A percentile compares a stretch with the other conserved stretches of the same genome.
Evolutionary conservation across 2,888 invertebrate species (phyloP).

Genomic region (Griposia aprilina): DNA sequence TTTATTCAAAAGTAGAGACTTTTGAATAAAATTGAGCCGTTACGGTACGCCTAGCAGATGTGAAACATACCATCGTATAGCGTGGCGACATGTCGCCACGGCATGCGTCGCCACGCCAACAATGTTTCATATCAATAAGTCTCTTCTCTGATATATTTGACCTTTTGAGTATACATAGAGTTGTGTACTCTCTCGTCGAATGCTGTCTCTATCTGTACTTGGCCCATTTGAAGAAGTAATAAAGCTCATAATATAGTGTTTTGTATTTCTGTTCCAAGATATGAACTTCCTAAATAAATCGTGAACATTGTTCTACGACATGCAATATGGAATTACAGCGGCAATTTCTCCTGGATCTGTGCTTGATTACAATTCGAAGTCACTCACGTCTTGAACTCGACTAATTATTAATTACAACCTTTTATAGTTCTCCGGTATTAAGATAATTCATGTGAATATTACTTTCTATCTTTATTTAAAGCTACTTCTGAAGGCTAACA

Average conservation of each 20-base stretch:
- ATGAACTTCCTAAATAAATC: slow-evolving; percentile 10
- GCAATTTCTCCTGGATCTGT: background rate
- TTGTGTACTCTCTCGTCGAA: background rate
- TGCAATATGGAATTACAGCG: background rate
- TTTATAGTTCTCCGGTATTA: background rate
- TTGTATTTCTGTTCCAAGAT: slow-evolving; percentile 22
- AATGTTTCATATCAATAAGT: no score
- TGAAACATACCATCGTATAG: no score
- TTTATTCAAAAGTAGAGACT: slow-evolving; percentile 41
- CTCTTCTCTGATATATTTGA: no score
- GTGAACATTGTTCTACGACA: background rate
- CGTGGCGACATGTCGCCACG: no score
- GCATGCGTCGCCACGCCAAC: no score
- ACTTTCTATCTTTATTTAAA: background rate
- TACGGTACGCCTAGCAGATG: no score
- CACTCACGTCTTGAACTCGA: background rate
- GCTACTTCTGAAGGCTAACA: background rate
- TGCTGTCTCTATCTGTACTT: slow-evolving; percentile 12
- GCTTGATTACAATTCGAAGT: slow-evolving; percentile 14
- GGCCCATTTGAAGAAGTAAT: slow-evolving; percentile 41
- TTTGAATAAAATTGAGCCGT: no score
- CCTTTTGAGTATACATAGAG: no score
- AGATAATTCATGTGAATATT: background rate
- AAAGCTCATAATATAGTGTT: slow-evolving; percentile 12
- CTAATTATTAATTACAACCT: background rate